Percentiles rank a stretch among this genome's conserved stretches.
These are phyloP conservation scores for Peromyscus maniculatus DNA, from an alignment of 2,113 vertebrate genomes.

Conservation along the genomic window DNA sequence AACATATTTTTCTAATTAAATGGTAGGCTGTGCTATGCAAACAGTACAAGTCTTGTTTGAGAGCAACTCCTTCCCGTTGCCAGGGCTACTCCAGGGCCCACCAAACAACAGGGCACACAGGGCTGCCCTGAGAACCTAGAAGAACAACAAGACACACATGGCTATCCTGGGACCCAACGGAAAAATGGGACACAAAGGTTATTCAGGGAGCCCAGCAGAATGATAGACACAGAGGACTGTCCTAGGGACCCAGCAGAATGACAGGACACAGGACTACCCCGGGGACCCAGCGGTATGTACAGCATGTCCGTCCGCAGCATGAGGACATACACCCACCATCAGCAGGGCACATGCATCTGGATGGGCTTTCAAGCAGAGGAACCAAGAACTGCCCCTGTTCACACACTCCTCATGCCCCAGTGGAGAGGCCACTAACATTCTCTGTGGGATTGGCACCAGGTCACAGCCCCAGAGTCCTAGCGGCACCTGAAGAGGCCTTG, in stretches of 20 bases:
- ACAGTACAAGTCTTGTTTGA: constrained; percentile 80
- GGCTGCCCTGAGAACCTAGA: constrained; percentile 41
- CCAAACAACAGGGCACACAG: not conserved
- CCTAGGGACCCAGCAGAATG: not conserved
- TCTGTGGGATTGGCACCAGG: not conserved
- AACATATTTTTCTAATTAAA: constrained; percentile 81
- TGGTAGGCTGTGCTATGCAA: constrained; percentile 73
- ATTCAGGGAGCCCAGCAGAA: constrained; percentile 21
- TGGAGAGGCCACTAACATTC: not conserved
- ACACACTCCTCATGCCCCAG: not conserved
- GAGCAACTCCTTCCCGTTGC: constrained; percentile 63
- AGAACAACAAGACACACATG: constrained; percentile 38
- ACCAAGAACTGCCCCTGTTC: not conserved
- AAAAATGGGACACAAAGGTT: not conserved
- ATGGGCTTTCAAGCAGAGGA: not conserved
- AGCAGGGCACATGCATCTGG: not conserved
- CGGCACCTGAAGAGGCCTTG: not conserved
- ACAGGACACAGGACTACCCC: not conserved
- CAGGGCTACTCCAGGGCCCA: constrained; percentile 56
- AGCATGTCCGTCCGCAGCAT: not conserved
- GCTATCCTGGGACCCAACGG: constrained; percentile 10
- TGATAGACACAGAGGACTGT: not conserved
- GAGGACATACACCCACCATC: not conserved
- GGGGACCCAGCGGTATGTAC: not conserved
- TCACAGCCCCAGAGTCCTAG: not conserved